A percentile compares a stretch with the other conserved stretches of the same genome.
Conservation (phyloP, 2,888 invertebrate species). For the Peribatodes rhomboidaria region DNA sequence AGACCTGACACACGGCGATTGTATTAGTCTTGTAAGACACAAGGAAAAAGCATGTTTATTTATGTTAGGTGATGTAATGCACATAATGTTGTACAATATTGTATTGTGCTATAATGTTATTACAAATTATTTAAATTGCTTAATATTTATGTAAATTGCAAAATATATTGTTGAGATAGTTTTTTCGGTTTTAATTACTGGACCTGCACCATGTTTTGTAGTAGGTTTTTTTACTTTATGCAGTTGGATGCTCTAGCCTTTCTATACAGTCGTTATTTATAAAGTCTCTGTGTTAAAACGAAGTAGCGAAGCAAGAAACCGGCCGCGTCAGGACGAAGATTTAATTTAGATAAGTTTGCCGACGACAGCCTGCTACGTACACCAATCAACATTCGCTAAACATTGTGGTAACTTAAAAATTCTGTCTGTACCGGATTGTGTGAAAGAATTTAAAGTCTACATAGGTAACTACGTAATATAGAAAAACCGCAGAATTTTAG, state of each 20-base stretch:
- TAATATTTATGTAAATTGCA: constrained; percentile 37
- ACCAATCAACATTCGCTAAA: constrained; percentile 54
- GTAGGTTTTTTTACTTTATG: no score
- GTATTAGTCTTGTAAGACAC: background rate
- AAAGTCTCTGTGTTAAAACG: constrained; percentile 5
- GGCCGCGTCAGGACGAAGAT: constrained; percentile 60
- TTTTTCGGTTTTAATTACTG: constrained; percentile 22
- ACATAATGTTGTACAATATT: constrained; percentile 60
- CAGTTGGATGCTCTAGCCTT: no score
- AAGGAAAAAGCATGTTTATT: constrained; percentile 5
- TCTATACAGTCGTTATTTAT: background rate
- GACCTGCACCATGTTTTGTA: constrained; percentile 1
- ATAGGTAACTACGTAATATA: background rate
- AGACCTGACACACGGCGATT: constrained; percentile 22
- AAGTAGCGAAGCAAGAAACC: constrained; percentile 50
- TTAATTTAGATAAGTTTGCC: constrained; percentile 73
- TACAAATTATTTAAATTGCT: constrained; percentile 52
- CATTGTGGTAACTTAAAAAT: constrained; percentile 37
- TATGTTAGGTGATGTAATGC: constrained; percentile 47
- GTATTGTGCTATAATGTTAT: constrained; percentile 58
- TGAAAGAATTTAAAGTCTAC: background rate
- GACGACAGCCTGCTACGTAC: constrained; percentile 60
- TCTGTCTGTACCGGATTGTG: background rate
- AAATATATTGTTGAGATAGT: constrained; percentile 45
- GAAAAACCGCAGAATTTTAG: background rate